These are phyloP conservation scores for Choloepus didactylus DNA, from an alignment of 2,797 vertebrate species.

Conservation along the genomic window DNA sequence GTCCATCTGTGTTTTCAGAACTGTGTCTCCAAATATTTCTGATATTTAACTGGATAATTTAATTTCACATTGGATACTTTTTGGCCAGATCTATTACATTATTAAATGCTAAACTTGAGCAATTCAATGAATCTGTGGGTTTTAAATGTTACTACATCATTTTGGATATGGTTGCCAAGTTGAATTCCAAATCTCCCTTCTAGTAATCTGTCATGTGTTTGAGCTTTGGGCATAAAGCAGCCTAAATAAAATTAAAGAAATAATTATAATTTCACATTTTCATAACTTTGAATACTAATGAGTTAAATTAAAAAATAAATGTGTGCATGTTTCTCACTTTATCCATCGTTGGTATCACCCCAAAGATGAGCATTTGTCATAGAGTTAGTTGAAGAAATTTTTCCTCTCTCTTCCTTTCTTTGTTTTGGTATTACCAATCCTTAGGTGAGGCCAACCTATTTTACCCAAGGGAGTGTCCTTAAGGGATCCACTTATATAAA, in stretches of 20 bases:
- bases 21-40: constrained; percentile 52
- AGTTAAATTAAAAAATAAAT: constrained; percentile 48
- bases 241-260: constrained; percentile 42
- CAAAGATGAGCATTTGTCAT: not conserved
- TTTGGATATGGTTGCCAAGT: constrained; percentile 39
- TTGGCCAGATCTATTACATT: not conserved
- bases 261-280: constrained; percentile 58
- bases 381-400: not conserved
- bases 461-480: not conserved
- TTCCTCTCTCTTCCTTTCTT: not conserved
- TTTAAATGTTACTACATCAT: constrained; percentile 65
- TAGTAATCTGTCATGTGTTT: constrained; percentile 51
- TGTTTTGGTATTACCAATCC: not conserved
- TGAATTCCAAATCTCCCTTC: constrained; percentile 57
- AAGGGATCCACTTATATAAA: not conserved
- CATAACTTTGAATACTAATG: not conserved
- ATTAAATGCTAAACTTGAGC: constrained; percentile 62
- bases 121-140: constrained; percentile 35
- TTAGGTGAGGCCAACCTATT: not conserved
- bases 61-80: constrained; percentile 11
- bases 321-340: constrained; percentile 19
- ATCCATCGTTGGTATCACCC: not conserved
- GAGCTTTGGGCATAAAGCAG: not conserved
- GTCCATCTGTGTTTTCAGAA: constrained; percentile 56
- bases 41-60: constrained; percentile 53